A percentile compares a stretch with the other conserved stretches of the same genome.
Conservation (phyloP, 2,113 vertebrate genomes). For the Montifringilla adamsi region DNA sequence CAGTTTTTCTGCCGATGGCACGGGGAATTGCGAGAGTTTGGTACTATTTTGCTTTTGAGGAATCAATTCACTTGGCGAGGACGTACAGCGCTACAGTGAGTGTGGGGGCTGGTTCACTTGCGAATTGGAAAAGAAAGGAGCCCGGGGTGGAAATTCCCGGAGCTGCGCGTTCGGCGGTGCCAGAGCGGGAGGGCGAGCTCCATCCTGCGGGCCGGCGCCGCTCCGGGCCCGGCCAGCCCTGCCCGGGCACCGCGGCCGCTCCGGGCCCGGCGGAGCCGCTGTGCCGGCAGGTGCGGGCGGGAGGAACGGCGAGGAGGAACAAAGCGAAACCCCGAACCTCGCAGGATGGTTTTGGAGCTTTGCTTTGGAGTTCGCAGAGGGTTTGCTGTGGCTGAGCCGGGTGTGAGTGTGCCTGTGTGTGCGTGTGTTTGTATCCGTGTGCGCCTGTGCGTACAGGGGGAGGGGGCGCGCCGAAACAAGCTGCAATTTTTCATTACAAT, state of each 20-base stretch:
- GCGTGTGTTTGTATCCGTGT: not conserved
- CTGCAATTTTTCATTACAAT: not conserved
- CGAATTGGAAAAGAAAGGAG: not conserved
- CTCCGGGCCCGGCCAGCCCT: not conserved
- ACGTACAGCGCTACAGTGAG: constrained; percentile 19
- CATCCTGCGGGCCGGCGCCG: not conserved
- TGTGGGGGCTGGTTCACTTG: not conserved
- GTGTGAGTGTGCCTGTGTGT: not conserved
- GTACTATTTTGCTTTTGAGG: constrained; percentile 46
- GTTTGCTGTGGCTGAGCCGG: not conserved
- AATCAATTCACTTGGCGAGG: constrained; percentile 1
- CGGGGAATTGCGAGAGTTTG: constrained; percentile 27
- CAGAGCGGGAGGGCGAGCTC: not conserved
- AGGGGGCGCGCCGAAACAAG: not conserved
- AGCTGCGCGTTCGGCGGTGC: not conserved
- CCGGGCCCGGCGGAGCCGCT: not conserved
- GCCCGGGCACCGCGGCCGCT: not conserved
- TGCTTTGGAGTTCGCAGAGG: not conserved
- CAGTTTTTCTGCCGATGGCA: constrained; percentile 3
- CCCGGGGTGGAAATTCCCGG: not conserved
- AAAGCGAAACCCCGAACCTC: not conserved
- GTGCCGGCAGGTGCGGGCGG: not conserved
- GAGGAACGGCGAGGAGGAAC: not conserved
- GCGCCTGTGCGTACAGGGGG: constrained; percentile 34
- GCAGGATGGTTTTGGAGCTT: not conserved